phyloP scores from a whole-genome alignment of 2,797 vertebrate species.

The Scleropages formosus region DNA sequence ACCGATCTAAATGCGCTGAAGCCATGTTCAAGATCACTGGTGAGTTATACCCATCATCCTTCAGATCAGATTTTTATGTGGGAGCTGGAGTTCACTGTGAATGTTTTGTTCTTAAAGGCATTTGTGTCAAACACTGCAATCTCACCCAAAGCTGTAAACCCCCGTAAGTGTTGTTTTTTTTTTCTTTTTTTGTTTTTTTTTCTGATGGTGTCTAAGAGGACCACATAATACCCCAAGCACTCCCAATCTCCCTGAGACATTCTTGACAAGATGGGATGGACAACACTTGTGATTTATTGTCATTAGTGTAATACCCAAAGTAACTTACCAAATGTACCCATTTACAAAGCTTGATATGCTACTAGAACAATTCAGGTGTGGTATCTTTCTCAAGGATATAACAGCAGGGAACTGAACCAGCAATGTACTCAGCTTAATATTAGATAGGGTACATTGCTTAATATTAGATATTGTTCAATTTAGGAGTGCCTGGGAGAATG shows the following conservation, averaged over 20 bases:
- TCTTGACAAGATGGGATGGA: too few species aligned
- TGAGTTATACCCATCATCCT: constrained; percentile 9
- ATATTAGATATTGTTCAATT: not conserved
- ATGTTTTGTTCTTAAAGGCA: too few species aligned
- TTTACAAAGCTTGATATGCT: too few species aligned
- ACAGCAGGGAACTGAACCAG: not conserved
- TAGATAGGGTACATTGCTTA: too few species aligned
- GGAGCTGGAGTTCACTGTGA: not conserved
- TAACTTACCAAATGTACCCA: not conserved
- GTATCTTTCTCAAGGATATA: not conserved
- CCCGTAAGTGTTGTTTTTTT: too few species aligned
- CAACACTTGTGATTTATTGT: not conserved
- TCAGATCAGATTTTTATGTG: not conserved
- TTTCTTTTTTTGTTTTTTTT: too few species aligned
- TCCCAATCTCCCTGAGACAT: too few species aligned
- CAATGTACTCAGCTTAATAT: too few species aligned
- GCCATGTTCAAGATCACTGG: constrained; percentile 1
- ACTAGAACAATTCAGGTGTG: not conserved
- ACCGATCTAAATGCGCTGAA: not conserved
- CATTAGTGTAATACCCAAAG: not conserved
- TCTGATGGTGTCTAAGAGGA: too few species aligned
- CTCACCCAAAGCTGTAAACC: too few species aligned
- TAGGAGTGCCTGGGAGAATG: not conserved
- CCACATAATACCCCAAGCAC: too few species aligned
- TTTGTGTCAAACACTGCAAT: too few species aligned